A percentile compares a stretch with the other conserved stretches of the same genome.
phyloP scores from a whole-genome alignment of 2,888 invertebrate species.

The Cantharis nigra region DNA sequence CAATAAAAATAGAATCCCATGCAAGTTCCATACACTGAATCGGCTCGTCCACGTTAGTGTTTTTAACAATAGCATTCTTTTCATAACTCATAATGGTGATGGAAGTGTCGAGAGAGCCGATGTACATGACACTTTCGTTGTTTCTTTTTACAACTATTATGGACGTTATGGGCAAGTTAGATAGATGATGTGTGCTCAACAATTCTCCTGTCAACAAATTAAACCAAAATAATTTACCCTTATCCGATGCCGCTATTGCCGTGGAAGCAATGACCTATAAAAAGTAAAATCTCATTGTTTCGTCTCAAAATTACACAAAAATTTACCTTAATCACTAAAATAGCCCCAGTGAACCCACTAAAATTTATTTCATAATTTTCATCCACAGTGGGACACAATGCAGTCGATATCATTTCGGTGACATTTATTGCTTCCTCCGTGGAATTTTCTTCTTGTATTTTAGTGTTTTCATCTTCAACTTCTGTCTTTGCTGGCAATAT shows the following conservation, averaged over 20 bases:
- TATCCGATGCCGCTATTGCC: constrained; percentile 63
- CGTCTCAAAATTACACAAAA: background rate
- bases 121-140: constrained; percentile 57
- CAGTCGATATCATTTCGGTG: background rate
- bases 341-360: constrained; percentile 37
- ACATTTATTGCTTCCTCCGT: background rate
- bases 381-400: background rate
- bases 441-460: background rate
- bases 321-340: constrained; percentile 42
- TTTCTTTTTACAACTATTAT: constrained; percentile 58
- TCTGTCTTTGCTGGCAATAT: background rate
- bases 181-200: constrained; percentile 62
- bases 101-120: constrained; percentile 66
- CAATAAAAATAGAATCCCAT: constrained; percentile 74
- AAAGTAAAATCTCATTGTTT: background rate
- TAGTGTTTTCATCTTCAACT: background rate
- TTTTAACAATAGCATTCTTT: constrained; percentile 59
- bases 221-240: constrained; percentile 67
- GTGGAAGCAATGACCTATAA: constrained; percentile 13
- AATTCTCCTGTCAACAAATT: constrained; percentile 59
- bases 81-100: constrained; percentile 65
- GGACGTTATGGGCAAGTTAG: constrained; percentile 66
- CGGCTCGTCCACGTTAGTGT: constrained; percentile 63
- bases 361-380: constrained; percentile 33
- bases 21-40: constrained; percentile 76